Evolutionary conservation across 2,888 invertebrate genomes (phyloP).

Genomic region (Cactoblastis cactorum): DNA sequence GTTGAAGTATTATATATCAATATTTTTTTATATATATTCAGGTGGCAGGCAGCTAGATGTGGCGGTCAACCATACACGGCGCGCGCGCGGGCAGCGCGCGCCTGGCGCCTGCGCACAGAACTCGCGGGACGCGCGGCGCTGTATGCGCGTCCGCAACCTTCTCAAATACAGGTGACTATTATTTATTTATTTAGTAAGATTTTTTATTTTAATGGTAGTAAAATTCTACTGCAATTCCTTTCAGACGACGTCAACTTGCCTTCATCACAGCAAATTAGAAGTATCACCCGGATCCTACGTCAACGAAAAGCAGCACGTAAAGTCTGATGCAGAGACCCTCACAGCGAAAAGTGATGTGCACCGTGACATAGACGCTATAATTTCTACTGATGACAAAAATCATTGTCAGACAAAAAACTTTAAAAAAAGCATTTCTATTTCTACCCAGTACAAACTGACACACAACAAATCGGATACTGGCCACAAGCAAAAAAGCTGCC

Average conservation of each 20-base stretch:
- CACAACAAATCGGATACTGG: slow-evolving; percentile 68
- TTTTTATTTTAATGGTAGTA: no score
- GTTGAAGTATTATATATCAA: no score
- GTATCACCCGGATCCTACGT: slow-evolving; percentile 42
- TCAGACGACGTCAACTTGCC: slow-evolving; percentile 65
- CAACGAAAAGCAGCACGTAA: slow-evolving; percentile 29
- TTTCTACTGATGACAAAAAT: slow-evolving; percentile 28
- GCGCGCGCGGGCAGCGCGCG: slow-evolving; percentile 52
- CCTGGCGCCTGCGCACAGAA: slow-evolving; percentile 64
- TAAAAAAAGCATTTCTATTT: slow-evolving; percentile 56
- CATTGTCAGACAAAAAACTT: slow-evolving; percentile 53
- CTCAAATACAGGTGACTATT: slow-evolving; percentile 26
- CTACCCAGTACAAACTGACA: slow-evolving; percentile 59
- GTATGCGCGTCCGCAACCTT: slow-evolving; percentile 44
- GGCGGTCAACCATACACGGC: slow-evolving; percentile 39
- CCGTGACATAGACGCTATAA: slow-evolving; percentile 17
- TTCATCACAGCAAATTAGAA: slow-evolving; percentile 69
- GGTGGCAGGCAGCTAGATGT: slow-evolving; percentile 57
- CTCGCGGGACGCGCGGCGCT: slow-evolving; percentile 61
- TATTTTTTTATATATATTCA: slow-evolving; percentile 21
- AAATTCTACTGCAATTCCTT: slow-evolving; percentile 19
- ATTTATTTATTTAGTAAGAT: no score
- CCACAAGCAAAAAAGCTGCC: slow-evolving; percentile 61
- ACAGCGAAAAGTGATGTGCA: slow-evolving; percentile 12
- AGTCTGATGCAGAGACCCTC: slow-evolving; percentile 19